These are phyloP conservation scores for Crossocerus cetratus DNA, from an alignment of 2,888 invertebrate genomes.

Conservation along the genomic window DNA sequence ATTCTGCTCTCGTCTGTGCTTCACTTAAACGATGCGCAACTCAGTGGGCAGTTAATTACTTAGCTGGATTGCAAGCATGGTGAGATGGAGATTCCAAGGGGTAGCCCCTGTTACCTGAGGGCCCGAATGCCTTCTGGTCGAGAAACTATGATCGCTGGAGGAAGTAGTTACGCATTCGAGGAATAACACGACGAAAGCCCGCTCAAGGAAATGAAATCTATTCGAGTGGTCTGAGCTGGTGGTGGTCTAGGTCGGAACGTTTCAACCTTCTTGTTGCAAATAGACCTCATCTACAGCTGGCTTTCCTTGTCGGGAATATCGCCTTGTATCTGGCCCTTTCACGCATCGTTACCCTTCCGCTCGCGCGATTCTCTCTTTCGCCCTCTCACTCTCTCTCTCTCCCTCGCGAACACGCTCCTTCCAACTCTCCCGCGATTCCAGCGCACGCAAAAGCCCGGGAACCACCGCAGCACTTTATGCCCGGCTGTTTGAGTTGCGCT, in stretches of 20 bases:
- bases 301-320: slow-evolving; percentile 1
- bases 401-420: neutral
- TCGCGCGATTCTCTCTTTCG: neutral
- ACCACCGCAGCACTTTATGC: slow-evolving; percentile 47
- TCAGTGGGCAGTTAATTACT: slow-evolving; percentile 52
- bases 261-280: neutral
- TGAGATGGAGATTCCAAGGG: slow-evolving; percentile 38
- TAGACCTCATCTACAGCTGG: neutral
- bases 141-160: slow-evolving; percentile 30
- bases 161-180: slow-evolving; percentile 39
- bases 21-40: slow-evolving; percentile 30
- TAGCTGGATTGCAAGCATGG: slow-evolving; percentile 35
- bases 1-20: slow-evolving; percentile 14
- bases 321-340: slow-evolving; percentile 2
- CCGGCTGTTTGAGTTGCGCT: slow-evolving; percentile 65
- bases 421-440: slow-evolving; percentile 28
- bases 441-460: slow-evolving; percentile 35
- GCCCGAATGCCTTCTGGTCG: slow-evolving; percentile 6
- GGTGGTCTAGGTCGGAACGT: neutral
- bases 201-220: slow-evolving; percentile 62
- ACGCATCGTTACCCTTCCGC: neutral
- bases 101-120: slow-evolving; percentile 27
- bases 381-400: neutral
- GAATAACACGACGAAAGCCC: slow-evolving; percentile 55
- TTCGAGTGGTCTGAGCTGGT: slow-evolving; percentile 52